A percentile compares a stretch with the other conserved stretches of the same genome.
These are phyloP conservation scores for Cydia pomonella DNA, from an alignment of 1,140 invertebrate genomes.

Conservation along the genomic window DNA sequence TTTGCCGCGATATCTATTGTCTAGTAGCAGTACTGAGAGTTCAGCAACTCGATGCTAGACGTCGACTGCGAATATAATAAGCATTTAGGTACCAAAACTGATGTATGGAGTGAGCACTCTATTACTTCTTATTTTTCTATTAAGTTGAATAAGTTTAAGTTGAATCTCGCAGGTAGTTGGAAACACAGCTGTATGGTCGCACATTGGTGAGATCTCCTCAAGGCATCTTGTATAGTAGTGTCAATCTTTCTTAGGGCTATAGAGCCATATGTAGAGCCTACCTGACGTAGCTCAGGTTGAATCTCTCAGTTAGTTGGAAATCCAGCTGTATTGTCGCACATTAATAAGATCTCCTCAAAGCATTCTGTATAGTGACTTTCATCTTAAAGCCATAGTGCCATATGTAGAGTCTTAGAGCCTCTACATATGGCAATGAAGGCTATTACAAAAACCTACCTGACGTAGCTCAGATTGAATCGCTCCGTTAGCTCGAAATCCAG, in stretches of 20 bases:
- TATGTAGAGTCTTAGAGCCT: too few relatives aligned
- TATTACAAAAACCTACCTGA: slow-evolving; percentile 82
- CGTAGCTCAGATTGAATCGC: slow-evolving; percentile 73
- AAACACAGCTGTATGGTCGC: slow-evolving; percentile 99
- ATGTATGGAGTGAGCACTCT: too few relatives aligned
- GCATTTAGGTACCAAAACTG: too few relatives aligned
- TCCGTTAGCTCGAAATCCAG: slow-evolving; percentile 98
- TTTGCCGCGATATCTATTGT: too few relatives aligned
- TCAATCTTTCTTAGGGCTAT: slow-evolving; percentile 99
- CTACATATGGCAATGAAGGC: too few relatives aligned
- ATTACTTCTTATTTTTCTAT: too few relatives aligned
- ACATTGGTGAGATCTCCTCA: slow-evolving; percentile 94
- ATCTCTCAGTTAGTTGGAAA: slow-evolving; percentile 94
- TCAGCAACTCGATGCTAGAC: too few relatives aligned
- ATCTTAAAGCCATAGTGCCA: slow-evolving; percentile 98
- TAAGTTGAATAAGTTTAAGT: too few relatives aligned
- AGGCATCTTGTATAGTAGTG: slow-evolving; percentile 97
- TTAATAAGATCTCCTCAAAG: slow-evolving; percentile 93
- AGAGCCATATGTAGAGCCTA: too few relatives aligned
- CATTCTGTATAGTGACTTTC: slow-evolving; percentile 98
- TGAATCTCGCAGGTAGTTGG: slow-evolving; percentile 90
- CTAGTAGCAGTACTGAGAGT: too few relatives aligned
- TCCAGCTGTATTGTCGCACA: slow-evolving; percentile 99
- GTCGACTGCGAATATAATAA: too few relatives aligned
- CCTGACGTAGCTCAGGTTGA: slow-evolving; percentile 79